Evolutionary conservation across 2,797 vertebrate species (phyloP).

Genomic region (Myotis planiceps): DNA sequence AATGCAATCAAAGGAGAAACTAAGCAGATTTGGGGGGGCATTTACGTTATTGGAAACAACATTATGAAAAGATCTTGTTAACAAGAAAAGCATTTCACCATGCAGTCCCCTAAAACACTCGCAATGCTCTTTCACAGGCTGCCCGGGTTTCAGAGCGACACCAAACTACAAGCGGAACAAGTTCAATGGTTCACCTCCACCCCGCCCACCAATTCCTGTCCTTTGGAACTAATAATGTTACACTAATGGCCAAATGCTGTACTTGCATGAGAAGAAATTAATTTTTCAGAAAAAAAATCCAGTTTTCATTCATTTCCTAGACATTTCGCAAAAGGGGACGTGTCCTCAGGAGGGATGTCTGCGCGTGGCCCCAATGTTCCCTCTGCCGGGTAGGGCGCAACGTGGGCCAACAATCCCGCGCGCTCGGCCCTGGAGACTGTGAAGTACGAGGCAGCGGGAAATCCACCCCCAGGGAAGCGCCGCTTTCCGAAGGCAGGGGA

Average conservation of each 20-base stretch:
- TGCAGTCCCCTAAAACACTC: neutral
- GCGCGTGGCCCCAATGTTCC: neutral
- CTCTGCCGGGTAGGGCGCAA: neutral
- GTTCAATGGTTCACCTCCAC: constrained; percentile 38
- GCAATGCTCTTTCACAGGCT: neutral
- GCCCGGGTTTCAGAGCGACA: neutral
- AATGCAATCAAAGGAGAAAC: constrained; percentile 53
- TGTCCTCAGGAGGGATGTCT: neutral
- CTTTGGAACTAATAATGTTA: constrained; percentile 32
- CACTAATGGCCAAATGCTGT: neutral
- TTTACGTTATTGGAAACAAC: neutral
- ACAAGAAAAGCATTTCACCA: neutral
- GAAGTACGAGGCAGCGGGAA: neutral
- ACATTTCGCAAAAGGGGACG: neutral
- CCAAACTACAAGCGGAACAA: neutral
- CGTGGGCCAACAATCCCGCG: neutral
- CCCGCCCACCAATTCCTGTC: constrained; percentile 42
- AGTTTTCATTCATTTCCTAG: constrained; percentile 69
- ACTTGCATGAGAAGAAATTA: neutral
- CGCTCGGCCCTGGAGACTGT: neutral
- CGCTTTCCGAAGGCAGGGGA: neutral
- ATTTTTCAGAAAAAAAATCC: neutral
- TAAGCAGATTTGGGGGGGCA: neutral
- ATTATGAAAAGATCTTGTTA: neutral
- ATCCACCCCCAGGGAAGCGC: neutral